These are phyloP conservation scores for Bombus pyrosoma DNA, from an alignment of 1,140 invertebrate species.

Conservation along the genomic window DNA sequence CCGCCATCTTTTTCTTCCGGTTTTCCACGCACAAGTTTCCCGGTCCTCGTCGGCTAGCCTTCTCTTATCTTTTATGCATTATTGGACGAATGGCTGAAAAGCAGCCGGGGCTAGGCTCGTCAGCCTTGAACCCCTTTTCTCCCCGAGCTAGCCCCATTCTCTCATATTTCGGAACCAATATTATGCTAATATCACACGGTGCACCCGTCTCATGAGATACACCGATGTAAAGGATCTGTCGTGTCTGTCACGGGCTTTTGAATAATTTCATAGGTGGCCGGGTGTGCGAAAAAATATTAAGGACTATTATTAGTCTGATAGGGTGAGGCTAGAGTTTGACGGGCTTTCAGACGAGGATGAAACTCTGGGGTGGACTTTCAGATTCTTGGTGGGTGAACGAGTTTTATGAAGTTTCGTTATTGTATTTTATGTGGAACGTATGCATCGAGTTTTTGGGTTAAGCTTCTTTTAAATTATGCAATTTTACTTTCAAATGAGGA, in stretches of 20 bases:
- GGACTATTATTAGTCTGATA: background rate
- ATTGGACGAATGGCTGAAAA: slow-evolving; percentile 56
- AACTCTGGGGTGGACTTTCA: background rate
- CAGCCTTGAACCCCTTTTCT: slow-evolving; percentile 6
- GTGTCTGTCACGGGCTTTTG: slow-evolving; percentile 51
- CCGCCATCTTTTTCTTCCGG: slow-evolving; percentile 36
- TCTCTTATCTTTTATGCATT: slow-evolving; percentile 78
- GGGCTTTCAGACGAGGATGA: background rate
- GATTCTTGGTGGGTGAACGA: background rate
- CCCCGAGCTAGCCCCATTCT: slow-evolving; percentile 38
- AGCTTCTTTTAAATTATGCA: too few relatives aligned
- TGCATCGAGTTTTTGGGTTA: background rate
- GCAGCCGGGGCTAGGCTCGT: slow-evolving; percentile 1
- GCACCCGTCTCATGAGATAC: slow-evolving; percentile 45
- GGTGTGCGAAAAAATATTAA: slow-evolving; percentile 32
- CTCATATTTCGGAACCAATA: slow-evolving; percentile 76
- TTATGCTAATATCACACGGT: slow-evolving; percentile 72
- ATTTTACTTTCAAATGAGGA: background rate
- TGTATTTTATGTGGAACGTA: background rate
- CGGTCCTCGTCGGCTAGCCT: slow-evolving; percentile 46
- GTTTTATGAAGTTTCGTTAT: background rate
- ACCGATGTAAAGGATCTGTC: slow-evolving; percentile 45
- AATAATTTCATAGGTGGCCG: slow-evolving; percentile 53
- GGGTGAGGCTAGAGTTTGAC: background rate
- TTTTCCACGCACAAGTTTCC: slow-evolving; percentile 60